Percentiles rank a stretch among this genome's conserved stretches.
These are phyloP conservation scores for Macrotis lagotis DNA, from an alignment of 2,113 vertebrate species.

Conservation along the genomic window DNA sequence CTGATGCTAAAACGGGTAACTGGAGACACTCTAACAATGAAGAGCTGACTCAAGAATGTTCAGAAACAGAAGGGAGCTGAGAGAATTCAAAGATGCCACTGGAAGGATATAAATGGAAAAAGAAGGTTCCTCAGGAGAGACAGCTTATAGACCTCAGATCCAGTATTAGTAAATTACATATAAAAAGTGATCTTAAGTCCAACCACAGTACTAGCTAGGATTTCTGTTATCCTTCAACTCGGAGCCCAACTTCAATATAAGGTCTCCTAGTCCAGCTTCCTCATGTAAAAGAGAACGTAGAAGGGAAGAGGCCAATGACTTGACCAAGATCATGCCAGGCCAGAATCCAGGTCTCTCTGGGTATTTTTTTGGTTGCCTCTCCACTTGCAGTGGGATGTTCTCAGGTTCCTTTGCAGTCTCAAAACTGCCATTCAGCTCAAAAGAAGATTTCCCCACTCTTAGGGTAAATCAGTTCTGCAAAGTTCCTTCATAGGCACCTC, in stretches of 20 bases:
- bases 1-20: background rate
- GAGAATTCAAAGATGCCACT: background rate
- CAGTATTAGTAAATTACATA: background rate
- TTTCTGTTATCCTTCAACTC: background rate
- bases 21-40: background rate
- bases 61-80: background rate
- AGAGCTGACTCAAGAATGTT: background rate
- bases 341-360: background rate
- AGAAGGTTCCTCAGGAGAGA: background rate
- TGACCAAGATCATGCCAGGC: background rate
- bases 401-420: background rate
- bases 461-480: background rate
- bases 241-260: background rate
- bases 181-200: too few relatives aligned
- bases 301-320: background rate
- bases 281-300: background rate
- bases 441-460: background rate
- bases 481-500: background rate
- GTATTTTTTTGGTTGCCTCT: background rate
- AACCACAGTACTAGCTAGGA: too few relatives aligned
- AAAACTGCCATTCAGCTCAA: slow-evolving; percentile 36
- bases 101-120: background rate
- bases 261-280: background rate
- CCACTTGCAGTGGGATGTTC: background rate
- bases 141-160: background rate